These are phyloP conservation scores for Ageneiosus marmoratus DNA, from an alignment of 2,113 vertebrate genomes.

Conservation along the genomic window DNA sequence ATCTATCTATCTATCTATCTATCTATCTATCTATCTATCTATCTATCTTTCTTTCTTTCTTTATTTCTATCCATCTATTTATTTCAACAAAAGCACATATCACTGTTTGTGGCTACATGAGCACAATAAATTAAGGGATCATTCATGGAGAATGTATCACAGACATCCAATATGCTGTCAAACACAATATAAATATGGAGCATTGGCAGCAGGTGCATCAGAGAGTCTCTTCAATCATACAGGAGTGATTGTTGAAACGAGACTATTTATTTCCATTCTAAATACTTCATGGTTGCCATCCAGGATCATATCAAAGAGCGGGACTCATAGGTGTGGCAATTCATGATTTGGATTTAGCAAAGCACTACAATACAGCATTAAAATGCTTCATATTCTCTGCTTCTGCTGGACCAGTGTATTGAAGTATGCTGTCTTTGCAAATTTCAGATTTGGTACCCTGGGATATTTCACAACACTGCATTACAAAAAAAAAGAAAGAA, in stretches of 20 bases:
- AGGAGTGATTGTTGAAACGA: constrained; percentile 48
- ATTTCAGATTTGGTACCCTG: neutral
- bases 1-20: constrained; percentile 1
- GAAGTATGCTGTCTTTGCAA: neutral
- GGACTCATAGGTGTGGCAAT: constrained; percentile 44
- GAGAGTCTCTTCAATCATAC: constrained; percentile 48
- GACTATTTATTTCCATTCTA: constrained; percentile 51
- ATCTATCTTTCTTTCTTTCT: constrained; percentile 6
- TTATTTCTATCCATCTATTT: neutral
- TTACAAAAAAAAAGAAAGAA: neutral
- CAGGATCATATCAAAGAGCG: constrained; percentile 44
- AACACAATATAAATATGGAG: constrained; percentile 40
- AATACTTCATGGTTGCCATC: constrained; percentile 52
- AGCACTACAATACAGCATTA: constrained; percentile 29
- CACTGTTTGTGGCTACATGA: neutral
- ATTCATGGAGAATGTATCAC: constrained; percentile 19
- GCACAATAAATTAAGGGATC: constrained; percentile 12
- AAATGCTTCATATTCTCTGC: constrained; percentile 20
- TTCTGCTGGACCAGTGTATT: neutral
- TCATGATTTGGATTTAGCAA: constrained; percentile 33
- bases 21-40: neutral
- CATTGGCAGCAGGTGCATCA: constrained; percentile 50
- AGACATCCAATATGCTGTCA: constrained; percentile 36
- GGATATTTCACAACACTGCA: neutral
- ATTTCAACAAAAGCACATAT: neutral